phyloP scores from a whole-genome alignment of 2,797 vertebrate genomes.

The Pelobates cultripes region DNA sequence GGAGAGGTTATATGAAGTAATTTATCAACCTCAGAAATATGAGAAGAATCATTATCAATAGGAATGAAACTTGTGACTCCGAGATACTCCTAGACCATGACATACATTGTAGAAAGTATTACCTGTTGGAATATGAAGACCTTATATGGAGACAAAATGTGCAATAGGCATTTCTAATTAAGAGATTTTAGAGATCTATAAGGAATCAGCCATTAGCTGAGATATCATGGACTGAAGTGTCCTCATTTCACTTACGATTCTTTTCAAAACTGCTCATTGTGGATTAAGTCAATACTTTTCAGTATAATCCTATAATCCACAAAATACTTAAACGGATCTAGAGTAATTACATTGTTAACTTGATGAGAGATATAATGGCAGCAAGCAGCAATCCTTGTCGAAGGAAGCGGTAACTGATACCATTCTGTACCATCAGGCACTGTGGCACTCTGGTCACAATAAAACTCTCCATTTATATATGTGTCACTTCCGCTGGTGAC shows the following conservation, averaged over 20 bases:
- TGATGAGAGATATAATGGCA: background rate
- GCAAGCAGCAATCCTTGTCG: background rate
- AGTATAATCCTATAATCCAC: slow-evolving; percentile 14
- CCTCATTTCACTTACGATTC: background rate
- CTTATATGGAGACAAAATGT: too few species aligned
- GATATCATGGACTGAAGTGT: background rate
- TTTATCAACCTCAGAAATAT: too few species aligned
- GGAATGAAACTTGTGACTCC: too few species aligned
- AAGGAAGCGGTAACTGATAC: background rate
- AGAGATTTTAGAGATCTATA: too few species aligned
- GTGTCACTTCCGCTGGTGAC: too few species aligned
- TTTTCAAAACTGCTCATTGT: background rate
- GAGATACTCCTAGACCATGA: too few species aligned
- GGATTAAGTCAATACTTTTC: slow-evolving; percentile 8
- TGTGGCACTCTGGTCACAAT: background rate
- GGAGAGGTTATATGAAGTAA: too few species aligned
- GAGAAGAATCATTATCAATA: too few species aligned
- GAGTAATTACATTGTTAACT: slow-evolving; percentile 12
- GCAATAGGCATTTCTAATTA: too few species aligned
- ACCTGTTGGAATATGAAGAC: too few species aligned
- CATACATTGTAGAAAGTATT: too few species aligned
- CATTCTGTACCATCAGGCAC: background rate
- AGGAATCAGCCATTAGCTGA: too few species aligned
- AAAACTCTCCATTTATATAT: background rate
- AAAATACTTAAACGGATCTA: slow-evolving; percentile 1